Conservation (phyloP, 2,797 vertebrate species). For the Pseudotriccus pelzelni region DNA sequence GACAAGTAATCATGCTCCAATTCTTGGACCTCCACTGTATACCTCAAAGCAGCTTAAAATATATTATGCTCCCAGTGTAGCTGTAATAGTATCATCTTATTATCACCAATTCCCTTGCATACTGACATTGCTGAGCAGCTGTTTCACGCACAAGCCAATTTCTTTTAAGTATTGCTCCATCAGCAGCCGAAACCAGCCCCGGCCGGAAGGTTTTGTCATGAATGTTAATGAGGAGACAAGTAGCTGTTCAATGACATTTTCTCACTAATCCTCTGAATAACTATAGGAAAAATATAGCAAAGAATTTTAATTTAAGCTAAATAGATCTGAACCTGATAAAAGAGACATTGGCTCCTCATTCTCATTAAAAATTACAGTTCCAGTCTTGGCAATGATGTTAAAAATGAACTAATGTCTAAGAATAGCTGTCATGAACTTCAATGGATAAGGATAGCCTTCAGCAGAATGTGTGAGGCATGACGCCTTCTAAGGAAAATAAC, state of each 20-base stretch:
- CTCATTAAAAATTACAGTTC: constrained; percentile 24
- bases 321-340: constrained; percentile 39
- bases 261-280: constrained; percentile 62
- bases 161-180: constrained; percentile 76
- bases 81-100: constrained; percentile 66
- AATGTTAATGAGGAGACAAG: constrained; percentile 73
- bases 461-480: constrained; percentile 8
- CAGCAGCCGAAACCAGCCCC: constrained; percentile 58
- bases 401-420: constrained; percentile 17
- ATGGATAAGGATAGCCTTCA: constrained; percentile 17
- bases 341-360: not conserved
- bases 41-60: constrained; percentile 54
- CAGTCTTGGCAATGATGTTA: not conserved
- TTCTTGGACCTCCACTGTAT: not conserved
- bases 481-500: constrained; percentile 17
- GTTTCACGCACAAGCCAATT: constrained; percentile 73
- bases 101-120: constrained; percentile 61
- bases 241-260: constrained; percentile 55
- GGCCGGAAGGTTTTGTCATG: constrained; percentile 58
- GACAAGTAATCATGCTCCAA: not conserved
- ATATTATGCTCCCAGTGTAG: not conserved
- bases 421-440: not conserved
- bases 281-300: constrained; percentile 33
- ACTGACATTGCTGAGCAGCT: constrained; percentile 69
- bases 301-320: constrained; percentile 54